phyloP scores from a whole-genome alignment of 2,888 invertebrate species.

The Agrochola lota region DNA sequence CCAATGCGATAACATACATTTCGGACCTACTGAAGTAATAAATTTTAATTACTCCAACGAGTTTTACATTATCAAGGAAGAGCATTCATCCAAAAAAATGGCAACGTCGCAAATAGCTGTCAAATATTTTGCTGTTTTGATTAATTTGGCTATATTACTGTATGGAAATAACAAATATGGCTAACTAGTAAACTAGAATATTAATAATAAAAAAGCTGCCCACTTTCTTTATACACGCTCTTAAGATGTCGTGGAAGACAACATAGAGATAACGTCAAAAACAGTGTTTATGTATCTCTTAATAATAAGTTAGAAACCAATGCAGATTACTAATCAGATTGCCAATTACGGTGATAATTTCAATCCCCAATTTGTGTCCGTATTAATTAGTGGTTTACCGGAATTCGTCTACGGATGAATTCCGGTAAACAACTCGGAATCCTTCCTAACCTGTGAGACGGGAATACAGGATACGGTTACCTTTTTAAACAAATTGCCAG shows the following conservation, averaged over 20 bases:
- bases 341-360: background rate
- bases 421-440: background rate
- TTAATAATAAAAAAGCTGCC: no score
- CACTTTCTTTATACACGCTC: no score
- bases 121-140: no score
- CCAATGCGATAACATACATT: background rate
- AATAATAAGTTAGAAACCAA: background rate
- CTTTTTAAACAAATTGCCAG: constrained; percentile 16
- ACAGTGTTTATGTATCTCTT: background rate
- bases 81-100: no score
- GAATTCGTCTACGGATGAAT: background rate
- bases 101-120: no score
- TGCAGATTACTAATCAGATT: background rate
- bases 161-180: no score
- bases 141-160: no score
- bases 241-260: no score
- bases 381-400: background rate
- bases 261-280: background rate
- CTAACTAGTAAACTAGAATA: no score
- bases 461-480: background rate
- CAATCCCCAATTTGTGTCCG: background rate
- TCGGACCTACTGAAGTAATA: background rate
- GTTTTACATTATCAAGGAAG: background rate
- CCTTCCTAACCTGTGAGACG: no score
- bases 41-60: background rate